Percentiles rank a stretch among this genome's conserved stretches.
These are phyloP conservation scores for Trachelus troglodyta DNA, from an alignment of 2,888 invertebrate species.

Conservation along the genomic window DNA sequence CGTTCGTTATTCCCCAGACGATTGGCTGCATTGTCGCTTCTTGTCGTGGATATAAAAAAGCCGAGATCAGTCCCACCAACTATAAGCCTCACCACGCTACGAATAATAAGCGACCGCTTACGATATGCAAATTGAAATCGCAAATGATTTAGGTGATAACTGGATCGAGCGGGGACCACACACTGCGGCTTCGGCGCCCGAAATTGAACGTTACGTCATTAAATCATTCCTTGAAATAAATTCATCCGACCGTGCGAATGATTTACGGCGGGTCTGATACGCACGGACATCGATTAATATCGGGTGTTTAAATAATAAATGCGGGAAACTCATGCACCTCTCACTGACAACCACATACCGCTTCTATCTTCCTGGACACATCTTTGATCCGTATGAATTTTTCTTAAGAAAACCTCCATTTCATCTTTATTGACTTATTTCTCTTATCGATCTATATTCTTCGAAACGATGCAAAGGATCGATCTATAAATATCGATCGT, in stretches of 20 bases:
- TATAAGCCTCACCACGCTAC: background rate
- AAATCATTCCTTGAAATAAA: conserved; percentile 35
- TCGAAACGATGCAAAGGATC: background rate
- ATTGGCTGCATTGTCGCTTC: background rate
- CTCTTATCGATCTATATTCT: background rate
- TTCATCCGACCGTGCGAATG: conserved; percentile 21
- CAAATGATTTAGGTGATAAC: conserved; percentile 20
- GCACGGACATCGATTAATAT: conserved; percentile 32
- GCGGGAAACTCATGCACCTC: background rate
- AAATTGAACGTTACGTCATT: conserved; percentile 33
- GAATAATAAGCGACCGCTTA: conserved; percentile 9
- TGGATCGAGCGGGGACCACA: conserved; percentile 26
- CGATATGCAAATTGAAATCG: conserved; percentile 21
- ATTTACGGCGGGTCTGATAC: conserved; percentile 32
- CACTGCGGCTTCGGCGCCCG: conserved; percentile 10
- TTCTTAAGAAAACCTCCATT: background rate
- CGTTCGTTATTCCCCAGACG: background rate
- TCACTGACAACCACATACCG: background rate
- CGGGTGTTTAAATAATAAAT: conserved; percentile 22
- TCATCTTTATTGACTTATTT: background rate
- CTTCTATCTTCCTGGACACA: background rate
- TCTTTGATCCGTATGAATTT: background rate
- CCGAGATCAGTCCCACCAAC: background rate
- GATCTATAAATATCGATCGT: background rate
- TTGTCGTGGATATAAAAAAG: background rate